phyloP scores from a whole-genome alignment of 2,888 invertebrate species.

The Pterostichus niger region DNA sequence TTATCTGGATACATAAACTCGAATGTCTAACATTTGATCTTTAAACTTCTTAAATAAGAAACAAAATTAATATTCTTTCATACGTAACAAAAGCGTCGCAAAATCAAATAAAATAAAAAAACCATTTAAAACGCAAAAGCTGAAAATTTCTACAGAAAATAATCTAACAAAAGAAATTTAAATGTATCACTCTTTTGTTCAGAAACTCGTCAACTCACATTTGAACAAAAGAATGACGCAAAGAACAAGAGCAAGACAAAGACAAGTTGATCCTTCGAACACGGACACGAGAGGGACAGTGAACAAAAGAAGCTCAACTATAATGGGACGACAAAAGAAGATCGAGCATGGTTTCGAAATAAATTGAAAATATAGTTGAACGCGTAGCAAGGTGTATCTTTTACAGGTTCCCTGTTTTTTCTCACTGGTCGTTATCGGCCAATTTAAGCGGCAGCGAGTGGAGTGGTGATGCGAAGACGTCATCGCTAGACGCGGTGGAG shows the following conservation, averaged over 20 bases:
- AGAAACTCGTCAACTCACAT: conserved; percentile 46
- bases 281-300: neutral
- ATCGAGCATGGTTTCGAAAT: conserved; percentile 68
- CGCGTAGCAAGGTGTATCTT: conserved; percentile 68
- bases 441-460: conserved; percentile 67
- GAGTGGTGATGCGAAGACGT: neutral
- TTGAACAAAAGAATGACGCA: conserved; percentile 48
- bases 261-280: neutral
- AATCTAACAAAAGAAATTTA: conserved; percentile 48
- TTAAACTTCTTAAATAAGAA: conserved; percentile 28
- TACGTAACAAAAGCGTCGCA: conserved; percentile 22
- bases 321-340: conserved; percentile 67
- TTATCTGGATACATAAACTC: neutral
- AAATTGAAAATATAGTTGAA: conserved; percentile 70
- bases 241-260: conserved; percentile 27
- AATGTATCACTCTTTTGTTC: conserved; percentile 50
- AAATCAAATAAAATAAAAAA: conserved; percentile 41
- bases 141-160: conserved; percentile 37
- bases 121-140: conserved; percentile 39
- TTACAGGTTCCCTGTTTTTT: conserved; percentile 69
- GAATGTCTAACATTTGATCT: conserved; percentile 5
- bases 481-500: conserved; percentile 31
- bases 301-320: conserved; percentile 63
- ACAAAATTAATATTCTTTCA: conserved; percentile 36
- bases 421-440: conserved; percentile 70